Evolutionary conservation across 1,140 invertebrate genomes (phyloP), one percentile per base, ranked within the genome.

Genomic region (Tetragnatha versicolor): DNA sequence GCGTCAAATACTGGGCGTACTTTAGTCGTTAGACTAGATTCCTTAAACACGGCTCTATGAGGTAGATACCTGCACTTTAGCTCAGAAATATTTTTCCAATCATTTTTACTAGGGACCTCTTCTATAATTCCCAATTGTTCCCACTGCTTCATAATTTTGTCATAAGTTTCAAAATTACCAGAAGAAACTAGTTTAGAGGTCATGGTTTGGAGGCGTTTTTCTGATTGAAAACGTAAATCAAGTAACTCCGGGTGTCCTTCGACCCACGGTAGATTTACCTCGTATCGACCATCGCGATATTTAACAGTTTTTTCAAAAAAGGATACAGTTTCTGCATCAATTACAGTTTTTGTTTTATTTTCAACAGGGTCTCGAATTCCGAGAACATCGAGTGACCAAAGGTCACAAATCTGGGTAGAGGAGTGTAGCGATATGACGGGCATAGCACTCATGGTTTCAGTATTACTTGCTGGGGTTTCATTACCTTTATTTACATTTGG

Each of bases 121-220:
- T 51, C 47, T 51, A n/a, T 51, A n/a, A 51, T 51, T 51, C 4
- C 47, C 47, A 51, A 4, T n/a, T 51, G 47, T 51, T n/a, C 47
- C 47, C 47, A 51, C 22, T 51, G 14, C 47, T 51, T 51, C 6
- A 51, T n/a, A 51, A 5, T 6, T 51, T 51, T 51, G 47, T 51
- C 47, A 51, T 51, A 51, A 6, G 47, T n/a, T n/a, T 51, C 47
- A 51, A 51, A 51, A n/a, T 51, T 51, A n/a, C 47, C 47, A 5
- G 47, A 5, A n/a, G 47, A 51, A n/a, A 51, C 22, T 14, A 51
- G 17, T 20, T 51, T 5, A n/a, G 17, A n/a, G 22, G 47, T 51
- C 47, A 51, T n/a, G 47, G 47, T 5, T 5, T 51, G 17, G 6
- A 51, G 22, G n/a, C 47, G 47, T 42, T 42, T 42, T 17, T 42